Conservation (phyloP, 2,797 vertebrate genomes). For the Acrossocheilus fasciatus region DNA sequence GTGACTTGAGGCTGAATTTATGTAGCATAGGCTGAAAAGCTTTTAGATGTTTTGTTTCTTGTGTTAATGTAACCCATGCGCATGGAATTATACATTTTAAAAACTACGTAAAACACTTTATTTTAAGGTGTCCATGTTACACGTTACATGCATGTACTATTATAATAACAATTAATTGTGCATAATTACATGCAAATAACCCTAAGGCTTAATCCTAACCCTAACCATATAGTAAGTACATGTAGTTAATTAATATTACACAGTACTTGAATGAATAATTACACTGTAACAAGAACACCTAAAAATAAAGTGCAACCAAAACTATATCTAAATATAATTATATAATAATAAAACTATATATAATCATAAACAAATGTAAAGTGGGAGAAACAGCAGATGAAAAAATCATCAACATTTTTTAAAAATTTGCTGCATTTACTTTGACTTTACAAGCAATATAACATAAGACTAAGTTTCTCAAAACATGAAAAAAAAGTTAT, state of each 20-base stretch:
- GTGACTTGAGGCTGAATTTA: slow-evolving; percentile 29
- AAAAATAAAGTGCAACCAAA: too few species aligned
- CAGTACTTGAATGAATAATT: too few species aligned
- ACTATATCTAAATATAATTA: too few species aligned
- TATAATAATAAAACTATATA: too few species aligned
- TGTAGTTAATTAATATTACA: too few species aligned
- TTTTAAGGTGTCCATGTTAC: too few species aligned
- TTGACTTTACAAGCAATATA: neutral
- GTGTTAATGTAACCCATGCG: neutral
- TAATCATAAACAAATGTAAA: neutral
- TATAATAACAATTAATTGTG: too few species aligned
- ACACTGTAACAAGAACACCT: too few species aligned
- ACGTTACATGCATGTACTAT: too few species aligned
- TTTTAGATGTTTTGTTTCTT: neutral
- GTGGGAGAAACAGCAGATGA: neutral
- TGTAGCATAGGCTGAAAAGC: neutral
- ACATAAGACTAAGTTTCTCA: neutral
- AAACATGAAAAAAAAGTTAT: neutral
- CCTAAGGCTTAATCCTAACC: too few species aligned
- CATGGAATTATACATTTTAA: neutral
- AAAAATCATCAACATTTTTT: neutral
- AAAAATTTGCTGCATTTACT: neutral
- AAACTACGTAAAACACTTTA: neutral
- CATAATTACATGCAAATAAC: too few species aligned
- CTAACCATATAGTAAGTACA: too few species aligned